phyloP scores from a whole-genome alignment of 2,113 vertebrate genomes.

The Pedionomus torquatus region DNA sequence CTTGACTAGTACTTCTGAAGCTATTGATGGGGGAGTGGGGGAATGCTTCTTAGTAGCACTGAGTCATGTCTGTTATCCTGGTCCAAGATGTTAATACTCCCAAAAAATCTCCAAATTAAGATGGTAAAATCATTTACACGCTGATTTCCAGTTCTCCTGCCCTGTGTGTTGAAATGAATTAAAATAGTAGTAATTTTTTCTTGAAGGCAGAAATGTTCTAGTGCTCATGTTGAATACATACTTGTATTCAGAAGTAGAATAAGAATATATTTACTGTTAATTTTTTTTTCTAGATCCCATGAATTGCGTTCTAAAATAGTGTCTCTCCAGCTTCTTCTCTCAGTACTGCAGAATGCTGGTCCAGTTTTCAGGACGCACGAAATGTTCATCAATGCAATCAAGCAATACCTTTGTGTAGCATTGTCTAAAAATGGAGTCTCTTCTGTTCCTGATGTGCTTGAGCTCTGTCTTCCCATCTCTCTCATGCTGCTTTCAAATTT shows the following conservation, averaged over 20 bases:
- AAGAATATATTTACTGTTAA: not conserved
- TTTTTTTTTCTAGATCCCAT: conserved; percentile 84
- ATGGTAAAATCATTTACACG: not conserved
- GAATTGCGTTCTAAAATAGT: conserved; percentile 96
- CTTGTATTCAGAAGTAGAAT: not conserved
- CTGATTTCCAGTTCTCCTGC: not conserved
- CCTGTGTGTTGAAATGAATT: not conserved
- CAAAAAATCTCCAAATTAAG: not conserved
- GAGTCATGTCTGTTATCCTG: not conserved
- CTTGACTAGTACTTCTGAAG: not conserved
- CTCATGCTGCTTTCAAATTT: conserved; percentile 96
- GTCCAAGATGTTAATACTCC: not conserved
- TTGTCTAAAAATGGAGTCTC: conserved; percentile 97
- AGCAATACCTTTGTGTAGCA: conserved; percentile 97
- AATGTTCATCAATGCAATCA: conserved; percentile 98
- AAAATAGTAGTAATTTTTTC: not conserved
- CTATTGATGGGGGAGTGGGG: not conserved
- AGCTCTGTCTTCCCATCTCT: conserved; percentile 98
- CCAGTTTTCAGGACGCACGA: conserved; percentile 94
- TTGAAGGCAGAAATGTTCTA: not conserved
- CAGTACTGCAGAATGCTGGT: conserved; percentile 93
- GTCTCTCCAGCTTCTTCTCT: conserved; percentile 94
- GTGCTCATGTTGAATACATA: not conserved
- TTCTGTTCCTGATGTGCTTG: conserved; percentile 96
- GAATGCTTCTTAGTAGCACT: not conserved